Conservation (phyloP, 2,797 vertebrate genomes). For the Acropternis orthonyx region DNA sequence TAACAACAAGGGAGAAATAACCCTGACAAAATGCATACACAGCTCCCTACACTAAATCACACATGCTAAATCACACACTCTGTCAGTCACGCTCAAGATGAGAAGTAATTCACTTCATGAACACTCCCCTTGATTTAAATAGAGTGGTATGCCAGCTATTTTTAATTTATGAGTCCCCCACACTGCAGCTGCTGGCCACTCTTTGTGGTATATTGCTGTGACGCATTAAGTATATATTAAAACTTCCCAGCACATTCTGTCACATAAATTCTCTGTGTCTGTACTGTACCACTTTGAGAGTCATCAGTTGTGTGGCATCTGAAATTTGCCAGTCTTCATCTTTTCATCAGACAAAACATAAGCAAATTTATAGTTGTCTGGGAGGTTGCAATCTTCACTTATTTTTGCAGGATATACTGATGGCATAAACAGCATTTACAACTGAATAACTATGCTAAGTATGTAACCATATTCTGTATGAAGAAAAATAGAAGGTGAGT, state of each 20-base stretch:
- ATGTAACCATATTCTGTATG: background rate
- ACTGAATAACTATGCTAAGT: background rate
- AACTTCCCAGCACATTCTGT: background rate
- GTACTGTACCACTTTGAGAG: background rate
- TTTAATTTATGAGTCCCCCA: background rate
- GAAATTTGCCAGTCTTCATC: background rate
- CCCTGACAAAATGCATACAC: background rate
- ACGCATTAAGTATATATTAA: background rate
- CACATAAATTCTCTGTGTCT: background rate
- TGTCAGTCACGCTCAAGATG: background rate
- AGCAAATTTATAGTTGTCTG: background rate
- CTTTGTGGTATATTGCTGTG: background rate
- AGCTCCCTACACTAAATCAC: background rate
- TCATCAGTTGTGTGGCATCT: background rate
- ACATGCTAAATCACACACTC: background rate
- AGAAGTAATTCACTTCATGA: background rate
- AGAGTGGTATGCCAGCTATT: background rate
- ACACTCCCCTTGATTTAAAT: slow-evolving; percentile 27
- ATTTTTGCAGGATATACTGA: background rate
- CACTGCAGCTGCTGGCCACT: background rate
- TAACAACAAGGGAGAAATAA: background rate
- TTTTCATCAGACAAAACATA: background rate
- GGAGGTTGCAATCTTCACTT: background rate
- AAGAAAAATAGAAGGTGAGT: background rate
- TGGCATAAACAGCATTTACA: background rate